Conservation (phyloP, 1,140 invertebrate species). For the Drepana arcuata region DNA sequence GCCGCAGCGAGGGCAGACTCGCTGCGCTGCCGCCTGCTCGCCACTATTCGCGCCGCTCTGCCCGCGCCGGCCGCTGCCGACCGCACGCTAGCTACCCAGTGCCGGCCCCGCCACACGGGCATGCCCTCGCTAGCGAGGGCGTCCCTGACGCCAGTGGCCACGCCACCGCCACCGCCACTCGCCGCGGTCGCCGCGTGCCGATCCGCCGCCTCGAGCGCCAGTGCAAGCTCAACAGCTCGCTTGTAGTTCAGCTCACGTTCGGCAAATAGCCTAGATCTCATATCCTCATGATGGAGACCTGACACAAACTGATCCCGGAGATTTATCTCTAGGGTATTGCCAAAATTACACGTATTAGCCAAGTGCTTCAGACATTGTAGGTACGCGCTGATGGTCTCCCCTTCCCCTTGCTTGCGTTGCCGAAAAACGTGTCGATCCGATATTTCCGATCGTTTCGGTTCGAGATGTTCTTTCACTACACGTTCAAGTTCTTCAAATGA, state of each 20-base stretch:
- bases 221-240: slow-evolving; percentile 12
- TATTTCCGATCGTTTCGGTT: too few species aligned
- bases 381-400: slow-evolving; percentile 14
- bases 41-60: not conserved
- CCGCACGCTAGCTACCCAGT: too few species aligned
- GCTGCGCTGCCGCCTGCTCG: slow-evolving; percentile 1
- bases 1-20: slow-evolving; percentile 10
- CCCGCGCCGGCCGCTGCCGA: too few species aligned
- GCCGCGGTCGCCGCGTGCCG: slow-evolving; percentile 13
- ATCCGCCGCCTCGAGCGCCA: slow-evolving; percentile 21
- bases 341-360: slow-evolving; percentile 23
- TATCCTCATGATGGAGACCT: slow-evolving; percentile 14
- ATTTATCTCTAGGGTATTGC: slow-evolving; percentile 12
- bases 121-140: slow-evolving; percentile 14
- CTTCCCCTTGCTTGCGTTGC: slow-evolving; percentile 3
- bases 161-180: slow-evolving; percentile 1
- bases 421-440: slow-evolving; percentile 2
- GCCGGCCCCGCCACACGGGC: too few species aligned
- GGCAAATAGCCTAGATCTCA: slow-evolving; percentile 20
- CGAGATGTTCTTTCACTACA: slow-evolving; percentile 2
- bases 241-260: slow-evolving; percentile 1
- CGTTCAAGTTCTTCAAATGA: not conserved
- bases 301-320: slow-evolving; percentile 23
- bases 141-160: slow-evolving; percentile 5
- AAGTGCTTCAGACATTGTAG: slow-evolving; percentile 25